Conservation (phyloP, 2,797 vertebrate genomes). For the Sandelia bainsii region DNA sequence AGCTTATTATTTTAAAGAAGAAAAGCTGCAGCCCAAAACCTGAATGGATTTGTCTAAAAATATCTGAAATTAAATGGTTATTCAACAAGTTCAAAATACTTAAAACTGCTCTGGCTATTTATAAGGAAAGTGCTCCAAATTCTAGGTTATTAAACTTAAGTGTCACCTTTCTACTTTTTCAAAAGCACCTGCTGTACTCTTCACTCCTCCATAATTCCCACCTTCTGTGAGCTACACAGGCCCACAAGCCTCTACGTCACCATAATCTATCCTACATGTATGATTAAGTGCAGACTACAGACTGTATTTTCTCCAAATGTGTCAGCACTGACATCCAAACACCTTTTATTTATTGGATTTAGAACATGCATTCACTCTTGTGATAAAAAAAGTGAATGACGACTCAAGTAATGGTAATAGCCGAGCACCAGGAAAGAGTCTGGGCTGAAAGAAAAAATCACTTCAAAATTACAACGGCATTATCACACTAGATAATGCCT, state of each 20-base stretch:
- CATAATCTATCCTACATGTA: conserved; percentile 40
- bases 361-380: not conserved
- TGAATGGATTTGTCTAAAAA: conserved; percentile 2
- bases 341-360: conserved; percentile 39
- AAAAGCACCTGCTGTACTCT: conserved; percentile 38
- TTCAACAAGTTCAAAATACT: conserved; percentile 10
- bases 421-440: conserved; percentile 2
- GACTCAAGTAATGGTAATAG: not conserved
- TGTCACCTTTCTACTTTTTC: conserved; percentile 45
- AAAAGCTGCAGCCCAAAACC: not conserved
- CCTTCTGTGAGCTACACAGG: conserved; percentile 40
- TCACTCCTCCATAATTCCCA: conserved; percentile 39
- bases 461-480: not conserved
- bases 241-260: conserved; percentile 13
- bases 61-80: not conserved
- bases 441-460: not conserved
- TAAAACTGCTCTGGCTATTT: conserved; percentile 3
- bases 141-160: conserved; percentile 17
- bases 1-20: not conserved
- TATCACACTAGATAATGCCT: not conserved
- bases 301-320: conserved; percentile 29
- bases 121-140: conserved; percentile 22
- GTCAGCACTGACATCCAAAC: conserved; percentile 14
- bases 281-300: conserved; percentile 24
- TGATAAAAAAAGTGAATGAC: conserved; percentile 7